These are phyloP conservation scores for Myocastor coypus DNA, from an alignment of 2,113 vertebrate species.

Conservation along the genomic window DNA sequence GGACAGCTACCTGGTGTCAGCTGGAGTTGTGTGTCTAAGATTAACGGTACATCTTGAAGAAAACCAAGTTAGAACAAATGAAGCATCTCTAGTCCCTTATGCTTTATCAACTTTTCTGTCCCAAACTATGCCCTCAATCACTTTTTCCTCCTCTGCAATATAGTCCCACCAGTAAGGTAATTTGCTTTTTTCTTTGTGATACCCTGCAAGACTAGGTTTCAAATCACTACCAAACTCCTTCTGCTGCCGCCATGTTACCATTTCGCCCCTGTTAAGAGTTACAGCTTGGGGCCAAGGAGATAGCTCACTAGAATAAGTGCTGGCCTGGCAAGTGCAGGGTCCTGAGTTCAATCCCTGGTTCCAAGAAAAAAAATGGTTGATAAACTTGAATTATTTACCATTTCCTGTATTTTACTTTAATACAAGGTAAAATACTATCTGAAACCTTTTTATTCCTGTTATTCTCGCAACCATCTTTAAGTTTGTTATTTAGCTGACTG, in stretches of 20 bases:
- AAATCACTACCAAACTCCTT: neutral
- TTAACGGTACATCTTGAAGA: neutral
- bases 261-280: neutral
- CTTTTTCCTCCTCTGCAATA: neutral
- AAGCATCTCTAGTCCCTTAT: neutral
- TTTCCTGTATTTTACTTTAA: neutral
- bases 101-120: neutral
- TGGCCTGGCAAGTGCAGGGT: too few species aligned
- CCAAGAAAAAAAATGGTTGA: too few species aligned
- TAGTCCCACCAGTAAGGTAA: neutral
- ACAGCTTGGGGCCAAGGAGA: neutral
- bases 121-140: neutral
- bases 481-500: neutral
- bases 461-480: neutral
- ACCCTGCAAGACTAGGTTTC: neutral
- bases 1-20: neutral
- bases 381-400: neutral
- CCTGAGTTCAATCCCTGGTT: too few species aligned
- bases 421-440: neutral
- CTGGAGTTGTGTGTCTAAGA: neutral
- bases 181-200: neutral
- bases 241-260: too few species aligned
- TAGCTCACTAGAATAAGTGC: too few species aligned
- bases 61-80: neutral
- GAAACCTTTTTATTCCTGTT: neutral